A percentile compares a stretch with the other conserved stretches of the same genome.
Evolutionary conservation across 2,888 invertebrate species (phyloP).

Genomic region (Strigamia transsilvanica): DNA sequence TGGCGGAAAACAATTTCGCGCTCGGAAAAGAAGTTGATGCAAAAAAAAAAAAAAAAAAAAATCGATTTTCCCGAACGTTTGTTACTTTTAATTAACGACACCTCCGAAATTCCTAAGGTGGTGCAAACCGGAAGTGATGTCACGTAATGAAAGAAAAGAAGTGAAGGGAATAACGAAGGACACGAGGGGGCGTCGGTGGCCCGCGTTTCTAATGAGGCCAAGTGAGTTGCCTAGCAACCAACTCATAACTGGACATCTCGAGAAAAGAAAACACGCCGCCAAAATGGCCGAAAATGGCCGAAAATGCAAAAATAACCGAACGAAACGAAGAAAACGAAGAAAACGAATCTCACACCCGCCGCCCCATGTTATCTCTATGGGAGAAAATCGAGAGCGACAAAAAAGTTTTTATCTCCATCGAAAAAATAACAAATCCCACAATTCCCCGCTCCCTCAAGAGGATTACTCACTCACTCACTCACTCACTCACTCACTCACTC

Average conservation of each 20-base stretch:
- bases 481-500: too few species aligned
- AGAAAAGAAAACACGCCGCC: background rate
- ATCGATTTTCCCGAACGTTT: background rate
- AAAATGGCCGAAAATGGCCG: background rate
- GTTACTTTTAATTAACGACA: conserved; percentile 14
- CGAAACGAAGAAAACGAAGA: background rate
- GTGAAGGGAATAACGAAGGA: conserved; percentile 14
- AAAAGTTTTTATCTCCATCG: conserved; percentile 1
- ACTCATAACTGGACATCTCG: conserved; percentile 22
- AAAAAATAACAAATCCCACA: conserved; percentile 24
- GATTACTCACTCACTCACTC: conserved; percentile 35
- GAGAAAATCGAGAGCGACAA: background rate
- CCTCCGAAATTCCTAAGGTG: conserved; percentile 20
- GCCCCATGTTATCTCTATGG: too few species aligned
- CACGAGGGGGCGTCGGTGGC: conserved; percentile 12
- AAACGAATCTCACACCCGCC: too few species aligned
- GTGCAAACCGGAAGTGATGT: conserved; percentile 20
- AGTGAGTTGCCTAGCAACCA: conserved; percentile 31
- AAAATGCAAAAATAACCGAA: background rate
- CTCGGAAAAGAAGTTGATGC: too few species aligned
- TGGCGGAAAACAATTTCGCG: too few species aligned
- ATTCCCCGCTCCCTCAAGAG: background rate
- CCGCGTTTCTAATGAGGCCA: conserved; percentile 32
- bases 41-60: too few species aligned
- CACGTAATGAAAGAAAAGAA: conserved; percentile 3